Percentiles rank a stretch among this genome's conserved stretches.
These are phyloP conservation scores for Lasioglossum morio DNA, from an alignment of 2,888 invertebrate genomes.

Conservation along the genomic window DNA sequence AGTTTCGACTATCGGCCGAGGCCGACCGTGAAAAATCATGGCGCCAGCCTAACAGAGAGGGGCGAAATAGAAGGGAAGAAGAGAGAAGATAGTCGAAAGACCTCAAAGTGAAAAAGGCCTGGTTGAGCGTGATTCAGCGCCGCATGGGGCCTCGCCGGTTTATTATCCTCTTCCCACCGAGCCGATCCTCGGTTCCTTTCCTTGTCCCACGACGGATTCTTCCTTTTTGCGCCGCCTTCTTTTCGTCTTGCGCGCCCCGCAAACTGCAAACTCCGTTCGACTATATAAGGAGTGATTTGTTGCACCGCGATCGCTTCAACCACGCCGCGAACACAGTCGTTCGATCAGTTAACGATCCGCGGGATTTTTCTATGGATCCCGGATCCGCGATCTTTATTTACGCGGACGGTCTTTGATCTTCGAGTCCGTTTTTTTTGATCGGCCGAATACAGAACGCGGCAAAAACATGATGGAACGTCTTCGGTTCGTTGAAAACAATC, in stretches of 20 bases:
- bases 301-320: conserved; percentile 40
- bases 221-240: conserved; percentile 50
- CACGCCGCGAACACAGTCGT: conserved; percentile 54
- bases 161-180: conserved; percentile 16
- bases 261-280: conserved; percentile 64
- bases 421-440: background rate
- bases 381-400: conserved; percentile 23
- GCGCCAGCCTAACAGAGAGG: conserved; percentile 74
- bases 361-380: conserved; percentile 18
- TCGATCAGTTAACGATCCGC: conserved; percentile 32
- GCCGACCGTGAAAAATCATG: conserved; percentile 77
- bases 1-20: conserved; percentile 67
- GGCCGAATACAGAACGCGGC: background rate
- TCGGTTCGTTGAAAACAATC: no score
- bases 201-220: conserved; percentile 10
- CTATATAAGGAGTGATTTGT: conserved; percentile 72
- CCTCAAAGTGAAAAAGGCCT: conserved; percentile 64
- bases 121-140: conserved; percentile 71
- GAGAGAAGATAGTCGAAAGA: conserved; percentile 50
- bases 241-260: conserved; percentile 46
- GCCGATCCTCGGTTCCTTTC: conserved; percentile 23
- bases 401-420: background rate
- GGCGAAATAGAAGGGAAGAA: conserved; percentile 21
- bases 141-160: conserved; percentile 65
- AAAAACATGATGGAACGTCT: background rate